Conservation (phyloP, 2,888 invertebrate genomes). For the Caenorhabditis macrosperma region DNA sequence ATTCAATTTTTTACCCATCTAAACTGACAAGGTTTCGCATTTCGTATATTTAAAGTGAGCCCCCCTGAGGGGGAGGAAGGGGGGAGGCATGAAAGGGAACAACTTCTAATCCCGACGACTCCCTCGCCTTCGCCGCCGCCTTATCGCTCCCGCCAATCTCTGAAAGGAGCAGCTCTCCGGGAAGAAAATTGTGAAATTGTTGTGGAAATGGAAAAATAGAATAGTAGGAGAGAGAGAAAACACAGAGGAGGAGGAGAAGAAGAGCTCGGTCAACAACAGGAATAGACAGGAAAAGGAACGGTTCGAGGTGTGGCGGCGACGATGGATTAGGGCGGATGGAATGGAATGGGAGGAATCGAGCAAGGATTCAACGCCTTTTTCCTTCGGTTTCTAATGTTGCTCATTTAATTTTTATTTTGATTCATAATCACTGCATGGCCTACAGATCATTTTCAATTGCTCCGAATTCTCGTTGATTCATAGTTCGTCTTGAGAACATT, state of each 20-base stretch:
- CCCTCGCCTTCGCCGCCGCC: too few species aligned
- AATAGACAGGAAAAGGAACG: slow-evolving; percentile 25
- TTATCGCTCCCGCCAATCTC: slow-evolving; percentile 20
- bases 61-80: background rate
- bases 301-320: slow-evolving; percentile 6
- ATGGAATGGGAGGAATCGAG: too few species aligned
- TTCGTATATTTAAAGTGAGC: slow-evolving; percentile 14
- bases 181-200: slow-evolving; percentile 2
- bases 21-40: slow-evolving; percentile 9
- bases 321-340: too few species aligned
- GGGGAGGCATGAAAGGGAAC: slow-evolving; percentile 16
- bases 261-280: background rate
- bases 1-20: background rate
- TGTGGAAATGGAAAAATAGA: background rate
- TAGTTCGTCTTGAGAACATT: too few species aligned
- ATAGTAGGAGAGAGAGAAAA: slow-evolving; percentile 1
- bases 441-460: too few species aligned
- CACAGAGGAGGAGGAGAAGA: background rate
- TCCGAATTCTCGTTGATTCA: too few species aligned
- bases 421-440: too few species aligned
- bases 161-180: slow-evolving; percentile 17
- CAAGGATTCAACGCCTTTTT: too few species aligned
- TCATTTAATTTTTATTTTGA: too few species aligned
- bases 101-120: slow-evolving; percentile 44
- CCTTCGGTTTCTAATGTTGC: too few species aligned